Evolutionary conservation across 2,113 vertebrate genomes (phyloP).

Genomic region (Anguilla rostrata): DNA sequence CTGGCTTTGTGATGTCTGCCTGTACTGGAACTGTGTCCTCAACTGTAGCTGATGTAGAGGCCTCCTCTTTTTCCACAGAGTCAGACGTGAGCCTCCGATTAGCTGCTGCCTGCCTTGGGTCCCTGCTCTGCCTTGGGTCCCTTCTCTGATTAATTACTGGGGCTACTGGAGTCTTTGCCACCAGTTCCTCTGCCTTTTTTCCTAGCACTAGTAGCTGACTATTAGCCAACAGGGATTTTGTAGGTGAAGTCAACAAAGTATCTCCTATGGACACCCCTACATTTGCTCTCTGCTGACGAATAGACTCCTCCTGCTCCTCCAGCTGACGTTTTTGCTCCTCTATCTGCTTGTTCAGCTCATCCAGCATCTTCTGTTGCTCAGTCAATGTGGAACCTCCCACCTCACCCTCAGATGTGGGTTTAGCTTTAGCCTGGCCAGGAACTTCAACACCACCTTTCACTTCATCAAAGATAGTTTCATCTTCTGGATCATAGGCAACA

Average conservation of each 20-base stretch:
- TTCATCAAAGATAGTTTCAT: constrained; percentile 93
- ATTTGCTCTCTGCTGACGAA: constrained; percentile 72
- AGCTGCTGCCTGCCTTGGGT: constrained; percentile 75
- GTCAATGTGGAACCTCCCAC: constrained; percentile 59
- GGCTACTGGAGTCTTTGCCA: constrained; percentile 55
- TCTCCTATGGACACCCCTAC: constrained; percentile 73
- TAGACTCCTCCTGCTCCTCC: constrained; percentile 78
- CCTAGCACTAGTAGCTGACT: constrained; percentile 76
- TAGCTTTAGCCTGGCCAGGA: constrained; percentile 65
- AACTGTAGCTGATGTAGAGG: constrained; percentile 22
- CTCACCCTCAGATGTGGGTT: constrained; percentile 35
- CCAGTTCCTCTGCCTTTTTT: constrained; percentile 71
- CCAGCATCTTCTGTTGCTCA: constrained; percentile 83
- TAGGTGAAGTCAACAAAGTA: constrained; percentile 77
- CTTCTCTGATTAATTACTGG: constrained; percentile 71
- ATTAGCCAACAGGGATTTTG: constrained; percentile 73
- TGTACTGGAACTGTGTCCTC: constrained; percentile 21
- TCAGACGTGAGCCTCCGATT: constrained; percentile 64
- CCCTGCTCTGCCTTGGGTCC: constrained; percentile 83
- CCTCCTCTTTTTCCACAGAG: constrained; percentile 53
- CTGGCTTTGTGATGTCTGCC: constrained; percentile 21
- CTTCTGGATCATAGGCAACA: constrained; percentile 94
- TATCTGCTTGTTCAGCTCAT: constrained; percentile 84
- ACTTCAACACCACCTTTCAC: constrained; percentile 77
- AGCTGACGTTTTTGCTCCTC: constrained; percentile 81